Percentiles rank a stretch among this genome's conserved stretches.
Conservation (phyloP, 2,113 vertebrate genomes). For the Lynx canadensis region DNA sequence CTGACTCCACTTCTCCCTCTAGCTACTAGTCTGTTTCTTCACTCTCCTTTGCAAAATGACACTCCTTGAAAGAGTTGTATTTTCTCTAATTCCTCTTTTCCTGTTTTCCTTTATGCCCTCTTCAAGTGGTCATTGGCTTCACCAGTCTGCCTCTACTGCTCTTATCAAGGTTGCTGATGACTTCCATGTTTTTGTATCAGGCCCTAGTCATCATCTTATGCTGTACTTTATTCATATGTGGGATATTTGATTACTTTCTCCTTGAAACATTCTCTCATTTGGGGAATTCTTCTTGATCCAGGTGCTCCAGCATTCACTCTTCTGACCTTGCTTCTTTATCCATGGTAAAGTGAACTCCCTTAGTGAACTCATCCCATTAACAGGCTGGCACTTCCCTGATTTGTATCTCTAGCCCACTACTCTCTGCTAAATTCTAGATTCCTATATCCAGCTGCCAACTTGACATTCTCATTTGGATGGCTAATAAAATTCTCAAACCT, state of each 20-base stretch:
- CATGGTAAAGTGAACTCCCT: not conserved
- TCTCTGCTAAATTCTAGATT: conserved; percentile 15
- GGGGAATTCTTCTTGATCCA: not conserved
- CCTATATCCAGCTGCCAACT: not conserved
- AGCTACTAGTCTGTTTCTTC: not conserved
- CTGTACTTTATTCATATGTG: not conserved
- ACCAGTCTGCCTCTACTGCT: not conserved
- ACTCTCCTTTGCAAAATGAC: not conserved
- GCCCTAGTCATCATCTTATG: not conserved
- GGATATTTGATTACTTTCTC: not conserved
- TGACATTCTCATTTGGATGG: not conserved
- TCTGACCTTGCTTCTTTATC: conserved; percentile 10
- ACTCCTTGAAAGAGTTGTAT: conserved; percentile 20
- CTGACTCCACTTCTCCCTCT: not conserved
- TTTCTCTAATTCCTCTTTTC: conserved; percentile 5
- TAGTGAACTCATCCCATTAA: not conserved
- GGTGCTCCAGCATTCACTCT: not conserved
- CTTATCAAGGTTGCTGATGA: not conserved
- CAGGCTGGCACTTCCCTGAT: not conserved
- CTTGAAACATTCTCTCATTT: not conserved
- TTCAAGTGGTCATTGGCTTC: not conserved
- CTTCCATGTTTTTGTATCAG: not conserved
- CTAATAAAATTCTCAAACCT: conserved; percentile 28
- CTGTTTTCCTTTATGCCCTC: not conserved
- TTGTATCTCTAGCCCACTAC: not conserved